Base-by-base conservation (phyloP, 2,113 vertebrate species). In the Ictalurus punctatus region DNA sequence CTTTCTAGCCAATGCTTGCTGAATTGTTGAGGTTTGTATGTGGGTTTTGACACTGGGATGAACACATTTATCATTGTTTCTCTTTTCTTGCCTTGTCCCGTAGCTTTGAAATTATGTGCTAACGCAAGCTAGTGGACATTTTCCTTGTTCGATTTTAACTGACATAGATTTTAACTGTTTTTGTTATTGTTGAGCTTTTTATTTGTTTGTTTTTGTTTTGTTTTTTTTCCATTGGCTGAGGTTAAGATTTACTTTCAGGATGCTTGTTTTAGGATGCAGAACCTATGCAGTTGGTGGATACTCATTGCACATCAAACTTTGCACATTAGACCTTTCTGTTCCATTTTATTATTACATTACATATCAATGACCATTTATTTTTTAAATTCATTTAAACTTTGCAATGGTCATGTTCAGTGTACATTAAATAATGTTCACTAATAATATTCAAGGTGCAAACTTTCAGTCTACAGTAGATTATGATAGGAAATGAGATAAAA, bases 11-110 rank as follows among this genome's bases (percentile, higher is more conserved):
- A 30, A 61, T 73, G 74, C 21, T 58, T 78, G 81, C 61, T 89
- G 84, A 85, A 86, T 74, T 86, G 90, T 87, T 78, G 87, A 89
- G 87, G 40, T 87, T 88, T 88, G 82, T 89, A 84, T 89, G 90
- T 92, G 90, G 86, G 65, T 90, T 89, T 58, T 81, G 90, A 90
- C 85, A 86, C 83, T 34, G 17, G 40, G 44, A n/a, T 30, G 82
- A 58, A 40, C 34, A 34, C 85, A 84, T 65, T 87, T 54, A 40
- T 86, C 80, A 65, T 67, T 86, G 78, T 74, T 86, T 83, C 63
- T 88, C 30, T 80, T 71, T 85, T 65, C 82, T 74, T 81, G 37
- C 16, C 71, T 81, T 37, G 90, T 86, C 44, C 10, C 84, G 40
- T 86, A 82, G 79, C 76, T 86, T 30, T 82, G 25, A 59, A 61